A percentile compares a stretch with the other conserved stretches of the same genome.
phyloP scores from a whole-genome alignment of 2,113 vertebrate genomes.

The Etheostoma spectabile region DNA sequence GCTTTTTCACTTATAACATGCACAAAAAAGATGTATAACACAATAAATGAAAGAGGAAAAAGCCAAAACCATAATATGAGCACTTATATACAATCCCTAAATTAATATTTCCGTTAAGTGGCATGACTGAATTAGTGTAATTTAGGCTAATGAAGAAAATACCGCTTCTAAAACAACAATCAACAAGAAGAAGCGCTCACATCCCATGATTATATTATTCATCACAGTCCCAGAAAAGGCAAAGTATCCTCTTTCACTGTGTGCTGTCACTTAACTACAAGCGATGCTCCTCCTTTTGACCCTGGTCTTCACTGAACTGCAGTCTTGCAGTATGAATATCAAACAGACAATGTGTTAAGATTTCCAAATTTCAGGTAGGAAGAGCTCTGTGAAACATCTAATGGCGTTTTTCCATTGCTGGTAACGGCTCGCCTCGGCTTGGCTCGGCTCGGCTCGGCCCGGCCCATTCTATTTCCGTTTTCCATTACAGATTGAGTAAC shows the following conservation, averaged over 20 bases:
- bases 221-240: slow-evolving; percentile 49
- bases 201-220: slow-evolving; percentile 56
- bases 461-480: too few relatives aligned
- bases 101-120: background rate
- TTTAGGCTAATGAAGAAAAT: background rate
- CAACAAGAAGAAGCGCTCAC: slow-evolving; percentile 22
- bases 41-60: too few relatives aligned
- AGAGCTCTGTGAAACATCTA: slow-evolving; percentile 38
- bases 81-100: background rate
- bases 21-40: too few relatives aligned
- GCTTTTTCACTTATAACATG: too few relatives aligned
- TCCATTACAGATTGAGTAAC: too few relatives aligned
- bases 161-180: background rate
- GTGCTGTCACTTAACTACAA: slow-evolving; percentile 57
- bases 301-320: slow-evolving; percentile 48
- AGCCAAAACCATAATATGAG: too few relatives aligned
- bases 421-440: too few relatives aligned
- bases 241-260: slow-evolving; percentile 39
- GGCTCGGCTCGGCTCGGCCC: too few relatives aligned
- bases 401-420: too few relatives aligned
- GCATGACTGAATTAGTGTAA: slow-evolving; percentile 8
- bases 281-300: slow-evolving; percentile 58
- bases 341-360: slow-evolving; percentile 66
- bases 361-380: slow-evolving; percentile 51
- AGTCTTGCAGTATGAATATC: slow-evolving; percentile 53